Evolutionary conservation across 2,888 invertebrate genomes (phyloP).

Genomic region (Cordilura impudica): DNA sequence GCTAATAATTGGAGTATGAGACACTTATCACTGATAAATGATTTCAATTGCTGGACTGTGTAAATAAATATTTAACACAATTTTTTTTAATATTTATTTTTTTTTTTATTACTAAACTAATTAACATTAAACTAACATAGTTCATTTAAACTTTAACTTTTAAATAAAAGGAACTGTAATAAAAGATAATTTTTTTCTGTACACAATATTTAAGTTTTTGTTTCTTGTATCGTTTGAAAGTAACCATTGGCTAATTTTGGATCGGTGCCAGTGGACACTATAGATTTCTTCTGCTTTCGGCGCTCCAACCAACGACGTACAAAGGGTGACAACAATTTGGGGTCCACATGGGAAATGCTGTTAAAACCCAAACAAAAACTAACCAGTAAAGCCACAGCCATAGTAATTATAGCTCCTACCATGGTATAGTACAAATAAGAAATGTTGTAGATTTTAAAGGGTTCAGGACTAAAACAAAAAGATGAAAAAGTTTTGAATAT

Average conservation of each 20-base stretch:
- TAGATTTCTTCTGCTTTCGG: constrained; percentile 55
- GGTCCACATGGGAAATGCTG: constrained; percentile 80
- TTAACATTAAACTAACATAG: constrained; percentile 54
- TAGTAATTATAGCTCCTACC: constrained; percentile 80
- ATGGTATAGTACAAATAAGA: constrained; percentile 90
- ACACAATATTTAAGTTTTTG: constrained; percentile 47
- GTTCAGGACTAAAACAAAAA: constrained; percentile 64
- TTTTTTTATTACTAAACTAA: constrained; percentile 12
- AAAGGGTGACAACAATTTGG: constrained; percentile 84
- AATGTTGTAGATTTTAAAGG: constrained; percentile 81
- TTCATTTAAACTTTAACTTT: constrained; percentile 23
- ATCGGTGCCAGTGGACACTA: constrained; percentile 48
- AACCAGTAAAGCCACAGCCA: constrained; percentile 79
- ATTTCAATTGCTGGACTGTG: no score
- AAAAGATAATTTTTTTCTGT: background rate
- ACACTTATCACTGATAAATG: no score
- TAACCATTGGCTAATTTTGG: constrained; percentile 39
- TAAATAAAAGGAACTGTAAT: constrained; percentile 42
- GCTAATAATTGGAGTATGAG: no score
- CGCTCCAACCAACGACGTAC: constrained; percentile 80
- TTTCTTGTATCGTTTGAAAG: constrained; percentile 63
- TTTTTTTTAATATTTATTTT: background rate
- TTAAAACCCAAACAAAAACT: constrained; percentile 80
- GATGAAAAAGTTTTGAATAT: background rate
- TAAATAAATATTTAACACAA: background rate